Evolutionary conservation across 2,113 vertebrate genomes (phyloP), one percentile per base, ranked within the genome.

Genomic region (Zosterops borbonicus): DNA sequence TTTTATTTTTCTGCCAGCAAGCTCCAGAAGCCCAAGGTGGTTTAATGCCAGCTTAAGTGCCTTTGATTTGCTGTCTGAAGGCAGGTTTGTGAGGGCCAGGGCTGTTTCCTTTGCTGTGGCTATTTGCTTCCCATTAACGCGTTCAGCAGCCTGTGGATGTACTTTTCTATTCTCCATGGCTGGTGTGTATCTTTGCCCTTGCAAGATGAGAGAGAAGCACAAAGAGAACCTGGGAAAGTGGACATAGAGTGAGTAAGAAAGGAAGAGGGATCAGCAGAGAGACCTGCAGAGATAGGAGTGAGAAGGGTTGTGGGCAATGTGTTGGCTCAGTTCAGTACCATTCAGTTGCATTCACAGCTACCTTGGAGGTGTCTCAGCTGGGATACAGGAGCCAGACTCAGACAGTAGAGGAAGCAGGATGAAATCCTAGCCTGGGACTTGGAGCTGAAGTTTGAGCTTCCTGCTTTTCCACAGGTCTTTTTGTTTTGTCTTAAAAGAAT

Each of bases 11-110:
- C 55, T 94, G 42, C 81, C 58, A 87, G 84, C 73, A 88, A 94
- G 56, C 53, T 97, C 81, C 86, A 89, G 97, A 97, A 97, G 93
- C 96, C 95, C 87, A 95, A 87, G 93, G 95, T 97, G 89, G 65
- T 97, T 98, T 95, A 96, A 92, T 93, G 91, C 63, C 91, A 97
- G 81, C 81, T 97, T 97, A 98, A 98, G 74, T 93, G 90, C 84
- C 89, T 96, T 95, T 98, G 96, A 97, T 97, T 97, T 97, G 89
- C 96, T 96, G 94, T 97, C 92, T 94, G 90, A 96, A 95, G 82
- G 67, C 76, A 84, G 53, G 59, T 93, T 97, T 95, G 87, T 35
- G 49, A 95, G 88, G 80, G 94, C 90, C 64, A 56, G 91, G 84
- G 73, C 68, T 94, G 55, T 90, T 95, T 92, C 77, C 82, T 97